Conservation (phyloP, 2,797 vertebrate genomes). For the Tauraco hartlaubi region DNA sequence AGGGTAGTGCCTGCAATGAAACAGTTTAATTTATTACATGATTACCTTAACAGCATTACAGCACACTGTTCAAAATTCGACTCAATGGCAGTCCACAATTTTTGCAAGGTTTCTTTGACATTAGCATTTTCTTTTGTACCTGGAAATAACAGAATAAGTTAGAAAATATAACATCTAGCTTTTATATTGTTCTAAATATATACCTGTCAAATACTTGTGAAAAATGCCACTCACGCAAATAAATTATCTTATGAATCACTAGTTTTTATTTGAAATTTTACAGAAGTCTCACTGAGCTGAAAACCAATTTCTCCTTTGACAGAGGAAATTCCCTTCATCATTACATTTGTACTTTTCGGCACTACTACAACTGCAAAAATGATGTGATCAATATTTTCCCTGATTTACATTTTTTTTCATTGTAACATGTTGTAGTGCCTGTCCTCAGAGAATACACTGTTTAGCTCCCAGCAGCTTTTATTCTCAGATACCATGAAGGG, state of each 20-base stretch:
- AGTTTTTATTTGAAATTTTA: not conserved
- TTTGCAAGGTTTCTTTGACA: slow-evolving; percentile 82
- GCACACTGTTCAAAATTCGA: slow-evolving; percentile 83
- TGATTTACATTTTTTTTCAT: not conserved
- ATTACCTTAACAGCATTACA: slow-evolving; percentile 87
- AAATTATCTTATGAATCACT: not conserved
- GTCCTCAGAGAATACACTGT: not conserved
- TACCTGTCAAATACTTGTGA: not conserved
- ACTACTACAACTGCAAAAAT: not conserved
- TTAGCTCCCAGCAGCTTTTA: not conserved
- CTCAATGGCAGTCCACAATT: slow-evolving; percentile 85
- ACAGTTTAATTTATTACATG: not conserved
- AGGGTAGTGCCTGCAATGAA: not conserved
- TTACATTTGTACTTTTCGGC: not conserved
- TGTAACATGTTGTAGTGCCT: not conserved
- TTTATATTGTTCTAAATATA: not conserved
- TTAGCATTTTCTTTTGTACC: slow-evolving; percentile 85
- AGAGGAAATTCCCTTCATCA: not conserved
- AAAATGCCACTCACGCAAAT: not conserved
- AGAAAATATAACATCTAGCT: not conserved
- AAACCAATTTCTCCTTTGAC: not conserved
- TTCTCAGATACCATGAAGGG: not conserved
- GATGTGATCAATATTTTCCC: not conserved
- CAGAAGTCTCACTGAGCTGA: not conserved
- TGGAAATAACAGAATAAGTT: slow-evolving; percentile 63